phyloP scores from a whole-genome alignment of 1,140 invertebrate species.

The Brachystomella parvula region DNA sequence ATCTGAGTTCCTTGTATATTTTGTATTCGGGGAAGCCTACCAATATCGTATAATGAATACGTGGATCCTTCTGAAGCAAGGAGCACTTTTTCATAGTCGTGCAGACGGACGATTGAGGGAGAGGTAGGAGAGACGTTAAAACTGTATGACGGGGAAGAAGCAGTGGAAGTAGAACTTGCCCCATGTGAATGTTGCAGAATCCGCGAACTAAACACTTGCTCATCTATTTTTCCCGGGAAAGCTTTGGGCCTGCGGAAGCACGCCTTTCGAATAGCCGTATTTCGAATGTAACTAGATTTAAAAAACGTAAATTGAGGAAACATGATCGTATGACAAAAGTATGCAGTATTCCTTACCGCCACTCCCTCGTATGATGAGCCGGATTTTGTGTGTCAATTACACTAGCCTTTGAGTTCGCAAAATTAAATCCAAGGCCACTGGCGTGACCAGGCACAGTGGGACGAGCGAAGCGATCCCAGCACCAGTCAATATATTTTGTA shows the following conservation, averaged over 20 bases:
- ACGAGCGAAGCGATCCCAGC: slow-evolving; percentile 34
- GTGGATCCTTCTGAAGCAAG: slow-evolving; percentile 34
- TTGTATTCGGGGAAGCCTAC: slow-evolving; percentile 46
- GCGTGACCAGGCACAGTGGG: slow-evolving; percentile 38
- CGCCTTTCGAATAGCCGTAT: slow-evolving; percentile 53
- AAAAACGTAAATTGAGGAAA: slow-evolving; percentile 16
- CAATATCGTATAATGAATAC: slow-evolving; percentile 28
- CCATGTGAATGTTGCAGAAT: slow-evolving; percentile 73
- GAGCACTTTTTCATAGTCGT: slow-evolving; percentile 35
- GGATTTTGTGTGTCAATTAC: slow-evolving; percentile 58
- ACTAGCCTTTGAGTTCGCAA: slow-evolving; percentile 63
- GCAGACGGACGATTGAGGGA: slow-evolving; percentile 30
- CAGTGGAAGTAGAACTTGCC: slow-evolving; percentile 38
- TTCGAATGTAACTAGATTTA: slow-evolving; percentile 51
- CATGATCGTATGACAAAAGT: neutral
- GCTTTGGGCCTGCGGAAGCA: slow-evolving; percentile 44
- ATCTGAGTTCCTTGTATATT: too few relatives aligned
- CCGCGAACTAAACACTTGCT: slow-evolving; percentile 72
- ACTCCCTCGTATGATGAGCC: slow-evolving; percentile 56
- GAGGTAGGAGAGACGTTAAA: slow-evolving; percentile 17
- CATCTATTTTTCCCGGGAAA: slow-evolving; percentile 56
- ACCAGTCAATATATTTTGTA: slow-evolving; percentile 38
- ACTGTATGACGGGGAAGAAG: slow-evolving; percentile 31
- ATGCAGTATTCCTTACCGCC: slow-evolving; percentile 46
- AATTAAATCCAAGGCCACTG: slow-evolving; percentile 39